A percentile compares a stretch with the other conserved stretches of the same genome.
These are phyloP conservation scores for Planococcus citri DNA, from an alignment of 1,140 invertebrate species.

Conservation along the genomic window DNA sequence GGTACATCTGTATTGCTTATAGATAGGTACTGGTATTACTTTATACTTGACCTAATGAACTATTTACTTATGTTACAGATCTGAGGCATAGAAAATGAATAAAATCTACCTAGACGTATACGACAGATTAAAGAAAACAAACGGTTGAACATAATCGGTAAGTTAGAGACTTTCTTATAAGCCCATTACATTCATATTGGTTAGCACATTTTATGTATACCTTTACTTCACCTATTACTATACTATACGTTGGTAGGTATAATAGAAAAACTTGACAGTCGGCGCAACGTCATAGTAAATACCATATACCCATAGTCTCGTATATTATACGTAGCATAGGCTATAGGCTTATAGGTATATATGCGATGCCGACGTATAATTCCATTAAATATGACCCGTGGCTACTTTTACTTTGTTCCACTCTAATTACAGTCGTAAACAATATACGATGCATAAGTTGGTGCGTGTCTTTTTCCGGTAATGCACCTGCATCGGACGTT, in stretches of 20 bases:
- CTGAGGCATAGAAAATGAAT: background rate
- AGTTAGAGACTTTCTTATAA: background rate
- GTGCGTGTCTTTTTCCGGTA: constrained; percentile 5
- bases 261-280: no score
- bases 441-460: background rate
- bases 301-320: no score
- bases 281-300: no score
- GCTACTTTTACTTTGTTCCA: constrained; percentile 6
- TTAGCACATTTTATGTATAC: no score
- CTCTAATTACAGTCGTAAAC: constrained; percentile 6
- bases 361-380: background rate
- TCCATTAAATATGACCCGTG: constrained; percentile 6
- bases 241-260: no score
- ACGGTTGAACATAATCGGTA: background rate
- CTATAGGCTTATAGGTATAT: background rate
- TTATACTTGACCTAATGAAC: no score
- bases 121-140: background rate
- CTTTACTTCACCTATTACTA: no score
- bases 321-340: background rate
- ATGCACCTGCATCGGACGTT: background rate
- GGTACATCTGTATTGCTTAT: no score
- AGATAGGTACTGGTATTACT: no score
- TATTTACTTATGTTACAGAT: no score
- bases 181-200: background rate
- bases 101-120: background rate